Evolutionary conservation across 1,140 invertebrate species (phyloP).

Genomic region (Trypoxylus dichotomus): DNA sequence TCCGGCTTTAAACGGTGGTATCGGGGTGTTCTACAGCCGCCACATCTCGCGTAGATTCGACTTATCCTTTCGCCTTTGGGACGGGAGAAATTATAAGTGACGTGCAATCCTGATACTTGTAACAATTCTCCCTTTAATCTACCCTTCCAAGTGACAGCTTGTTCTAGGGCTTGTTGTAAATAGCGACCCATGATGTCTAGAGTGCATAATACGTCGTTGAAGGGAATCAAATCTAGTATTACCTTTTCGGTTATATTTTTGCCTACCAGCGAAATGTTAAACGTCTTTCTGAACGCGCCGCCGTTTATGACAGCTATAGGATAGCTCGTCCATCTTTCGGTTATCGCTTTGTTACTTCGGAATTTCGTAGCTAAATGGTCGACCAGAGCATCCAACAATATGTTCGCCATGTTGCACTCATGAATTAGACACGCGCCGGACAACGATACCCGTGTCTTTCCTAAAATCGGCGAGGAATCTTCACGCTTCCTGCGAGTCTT

Average conservation of each 20-base stretch:
- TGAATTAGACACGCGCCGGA: conserved; percentile 68
- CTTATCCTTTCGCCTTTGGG: not conserved
- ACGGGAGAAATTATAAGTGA: not conserved
- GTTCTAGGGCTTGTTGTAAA: not conserved
- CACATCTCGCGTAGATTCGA: not conserved
- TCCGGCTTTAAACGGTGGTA: not conserved
- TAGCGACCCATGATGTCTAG: not conserved
- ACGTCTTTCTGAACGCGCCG: not conserved
- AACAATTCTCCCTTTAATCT: not conserved
- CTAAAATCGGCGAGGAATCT: conserved; percentile 43
- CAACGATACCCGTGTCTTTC: conserved; percentile 60
- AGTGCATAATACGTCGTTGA: not conserved
- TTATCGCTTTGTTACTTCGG: not conserved
- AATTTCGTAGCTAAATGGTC: not conserved
- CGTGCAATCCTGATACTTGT: not conserved
- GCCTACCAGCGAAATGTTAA: not conserved
- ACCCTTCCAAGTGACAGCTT: not conserved
- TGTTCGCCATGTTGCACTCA: conserved; percentile 87
- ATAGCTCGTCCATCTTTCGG: not conserved
- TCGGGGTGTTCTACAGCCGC: not conserved
- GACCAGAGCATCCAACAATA: conserved; percentile 69
- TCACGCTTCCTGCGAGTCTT: not conserved
- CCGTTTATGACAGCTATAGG: not conserved
- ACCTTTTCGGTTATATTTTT: not conserved
- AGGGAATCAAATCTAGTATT: not conserved